A percentile compares a stretch with the other conserved stretches of the same genome.
Evolutionary conservation across 2,888 invertebrate genomes (phyloP).

Genomic region (Neocrepidodera transversa): DNA sequence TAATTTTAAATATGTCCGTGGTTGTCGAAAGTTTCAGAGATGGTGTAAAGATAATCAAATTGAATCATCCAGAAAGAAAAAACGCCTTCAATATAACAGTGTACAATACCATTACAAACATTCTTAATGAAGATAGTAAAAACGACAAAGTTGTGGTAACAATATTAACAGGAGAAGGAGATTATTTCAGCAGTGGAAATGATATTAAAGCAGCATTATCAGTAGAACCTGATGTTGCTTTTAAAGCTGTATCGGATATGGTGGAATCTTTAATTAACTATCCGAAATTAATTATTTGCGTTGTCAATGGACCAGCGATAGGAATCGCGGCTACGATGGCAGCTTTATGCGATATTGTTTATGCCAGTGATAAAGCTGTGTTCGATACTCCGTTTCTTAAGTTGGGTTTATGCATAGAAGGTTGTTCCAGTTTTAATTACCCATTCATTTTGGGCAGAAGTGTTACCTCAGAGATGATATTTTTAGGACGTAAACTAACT

Average conservation of each 20-base stretch:
- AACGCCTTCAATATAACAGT: slow-evolving; percentile 78
- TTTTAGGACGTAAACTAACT: slow-evolving; percentile 77
- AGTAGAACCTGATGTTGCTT: background rate
- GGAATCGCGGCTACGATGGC: slow-evolving; percentile 88
- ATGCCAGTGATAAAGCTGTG: slow-evolving; percentile 85
- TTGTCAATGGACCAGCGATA: slow-evolving; percentile 94
- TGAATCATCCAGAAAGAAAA: slow-evolving; percentile 80
- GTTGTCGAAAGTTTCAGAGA: slow-evolving; percentile 47
- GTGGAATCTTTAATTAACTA: slow-evolving; percentile 82
- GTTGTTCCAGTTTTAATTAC: slow-evolving; percentile 83
- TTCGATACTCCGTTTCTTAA: slow-evolving; percentile 88
- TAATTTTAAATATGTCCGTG: slow-evolving; percentile 18
- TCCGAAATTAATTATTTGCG: slow-evolving; percentile 84
- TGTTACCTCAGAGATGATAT: slow-evolving; percentile 66
- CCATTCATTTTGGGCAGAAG: slow-evolving; percentile 77
- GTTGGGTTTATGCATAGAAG: slow-evolving; percentile 88
- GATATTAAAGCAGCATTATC: slow-evolving; percentile 63
- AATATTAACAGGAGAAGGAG: slow-evolving; percentile 81
- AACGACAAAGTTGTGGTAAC: slow-evolving; percentile 73
- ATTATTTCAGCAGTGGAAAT: slow-evolving; percentile 87
- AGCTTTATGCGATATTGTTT: slow-evolving; percentile 86
- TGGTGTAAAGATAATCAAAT: slow-evolving; percentile 67
- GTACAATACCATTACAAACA: slow-evolving; percentile 70
- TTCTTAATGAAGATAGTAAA: slow-evolving; percentile 72
- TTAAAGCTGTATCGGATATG: slow-evolving; percentile 60